Conservation (phyloP, 2,797 vertebrate genomes). For the Darevskia mixta region DNA sequence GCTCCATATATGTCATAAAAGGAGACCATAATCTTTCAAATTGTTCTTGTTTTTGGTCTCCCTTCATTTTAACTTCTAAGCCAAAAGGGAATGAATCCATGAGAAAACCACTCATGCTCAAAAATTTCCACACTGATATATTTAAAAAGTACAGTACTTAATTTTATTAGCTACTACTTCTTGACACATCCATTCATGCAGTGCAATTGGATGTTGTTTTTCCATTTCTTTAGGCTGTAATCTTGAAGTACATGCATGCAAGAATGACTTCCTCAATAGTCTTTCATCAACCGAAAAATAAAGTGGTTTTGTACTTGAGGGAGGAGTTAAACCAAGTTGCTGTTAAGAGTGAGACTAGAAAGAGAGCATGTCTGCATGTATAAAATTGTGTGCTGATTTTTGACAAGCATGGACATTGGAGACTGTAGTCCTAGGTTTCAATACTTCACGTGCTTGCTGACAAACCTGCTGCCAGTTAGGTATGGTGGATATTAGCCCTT, state of each 20-base stretch:
- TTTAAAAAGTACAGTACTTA: neutral
- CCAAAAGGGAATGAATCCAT: neutral
- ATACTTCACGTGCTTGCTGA: slow-evolving; percentile 19
- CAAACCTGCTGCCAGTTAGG: slow-evolving; percentile 1
- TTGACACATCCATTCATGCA: neutral
- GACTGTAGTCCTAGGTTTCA: slow-evolving; percentile 20
- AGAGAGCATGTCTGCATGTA: neutral
- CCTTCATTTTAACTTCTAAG: neutral
- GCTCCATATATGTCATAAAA: too few relatives aligned
- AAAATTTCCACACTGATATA: neutral
- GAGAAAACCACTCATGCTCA: neutral
- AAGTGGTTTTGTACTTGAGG: neutral
- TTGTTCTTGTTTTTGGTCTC: neutral
- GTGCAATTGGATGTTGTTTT: neutral
- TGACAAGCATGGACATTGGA: slow-evolving; percentile 10
- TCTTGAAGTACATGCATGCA: neutral
- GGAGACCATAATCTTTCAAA: neutral
- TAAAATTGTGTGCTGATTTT: slow-evolving; percentile 4
- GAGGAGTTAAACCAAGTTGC: neutral
- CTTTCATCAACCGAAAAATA: neutral
- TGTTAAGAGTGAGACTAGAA: neutral
- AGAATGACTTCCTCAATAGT: neutral
- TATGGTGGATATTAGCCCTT: neutral
- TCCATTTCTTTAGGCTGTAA: neutral
- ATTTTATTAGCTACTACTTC: neutral